A percentile compares a stretch with the other conserved stretches of the same genome.
Conservation (phyloP, 2,797 vertebrate species). For the Anomalospiza imberbis region DNA sequence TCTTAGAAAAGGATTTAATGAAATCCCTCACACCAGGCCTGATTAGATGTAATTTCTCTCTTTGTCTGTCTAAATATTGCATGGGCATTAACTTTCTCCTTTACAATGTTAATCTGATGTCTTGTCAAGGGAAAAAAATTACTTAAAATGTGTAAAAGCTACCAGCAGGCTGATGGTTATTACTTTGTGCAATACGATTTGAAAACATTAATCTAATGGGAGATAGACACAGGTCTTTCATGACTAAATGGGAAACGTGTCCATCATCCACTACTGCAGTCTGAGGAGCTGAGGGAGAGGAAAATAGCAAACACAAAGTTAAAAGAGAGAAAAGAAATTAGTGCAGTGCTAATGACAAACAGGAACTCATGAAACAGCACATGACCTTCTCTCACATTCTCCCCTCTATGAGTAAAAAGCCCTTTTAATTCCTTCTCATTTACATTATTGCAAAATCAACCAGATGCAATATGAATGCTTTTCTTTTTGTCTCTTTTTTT, state of each 20-base stretch:
- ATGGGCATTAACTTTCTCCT: constrained; percentile 38
- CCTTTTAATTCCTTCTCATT: neutral
- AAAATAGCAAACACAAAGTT: neutral
- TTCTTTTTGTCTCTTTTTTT: neutral
- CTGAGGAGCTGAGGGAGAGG: neutral
- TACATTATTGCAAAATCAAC: neutral
- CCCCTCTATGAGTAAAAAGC: neutral
- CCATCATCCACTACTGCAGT: neutral
- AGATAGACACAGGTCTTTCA: neutral
- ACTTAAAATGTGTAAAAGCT: neutral
- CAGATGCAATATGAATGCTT: neutral
- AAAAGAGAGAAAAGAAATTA: neutral
- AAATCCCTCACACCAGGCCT: neutral
- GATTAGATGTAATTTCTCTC: constrained; percentile 17
- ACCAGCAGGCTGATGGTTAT: neutral
- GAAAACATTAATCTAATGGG: constrained; percentile 9
- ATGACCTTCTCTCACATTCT: neutral
- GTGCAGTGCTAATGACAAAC: neutral
- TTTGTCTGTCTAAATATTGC: constrained; percentile 21
- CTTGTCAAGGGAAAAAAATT: constrained; percentile 29
- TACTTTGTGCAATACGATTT: neutral
- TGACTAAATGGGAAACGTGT: neutral
- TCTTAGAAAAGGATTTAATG: neutral
- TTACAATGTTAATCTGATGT: constrained; percentile 22
- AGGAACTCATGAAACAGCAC: neutral